Conservation (phyloP, 2,888 invertebrate genomes). For the Tachystola acroxantha region DNA sequence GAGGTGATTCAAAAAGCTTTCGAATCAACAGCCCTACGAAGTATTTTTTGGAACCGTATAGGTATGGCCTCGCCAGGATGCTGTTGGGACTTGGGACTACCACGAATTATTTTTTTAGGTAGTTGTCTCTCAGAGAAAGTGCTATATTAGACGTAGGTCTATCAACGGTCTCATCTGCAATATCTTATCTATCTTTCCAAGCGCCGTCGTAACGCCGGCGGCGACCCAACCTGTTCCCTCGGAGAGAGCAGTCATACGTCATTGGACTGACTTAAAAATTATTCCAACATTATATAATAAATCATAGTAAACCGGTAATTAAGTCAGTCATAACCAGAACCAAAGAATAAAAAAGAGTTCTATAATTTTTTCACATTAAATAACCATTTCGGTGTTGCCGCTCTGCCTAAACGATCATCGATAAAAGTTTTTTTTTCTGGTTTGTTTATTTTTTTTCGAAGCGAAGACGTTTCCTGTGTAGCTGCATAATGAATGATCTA, state of each 20-base stretch:
- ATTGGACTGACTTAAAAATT: slow-evolving; percentile 66
- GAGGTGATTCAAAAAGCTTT: too few relatives aligned
- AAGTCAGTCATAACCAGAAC: slow-evolving; percentile 74
- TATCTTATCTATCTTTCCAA: slow-evolving; percentile 3
- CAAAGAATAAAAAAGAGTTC: slow-evolving; percentile 61
- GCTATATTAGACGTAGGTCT: background rate
- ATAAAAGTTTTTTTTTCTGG: slow-evolving; percentile 39
- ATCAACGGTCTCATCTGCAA: background rate
- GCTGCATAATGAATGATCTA: slow-evolving; percentile 25
- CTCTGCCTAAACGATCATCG: slow-evolving; percentile 56
- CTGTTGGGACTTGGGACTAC: too few relatives aligned
- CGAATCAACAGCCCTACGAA: too few relatives aligned
- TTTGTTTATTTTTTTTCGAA: slow-evolving; percentile 8
- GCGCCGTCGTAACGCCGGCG: slow-evolving; percentile 55
- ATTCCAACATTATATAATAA: slow-evolving; percentile 73
- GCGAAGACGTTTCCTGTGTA: slow-evolving; percentile 28
- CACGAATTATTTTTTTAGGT: too few relatives aligned
- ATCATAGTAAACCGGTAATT: slow-evolving; percentile 77
- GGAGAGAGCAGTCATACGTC: slow-evolving; percentile 66
- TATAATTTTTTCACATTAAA: slow-evolving; percentile 74
- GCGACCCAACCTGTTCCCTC: slow-evolving; percentile 59
- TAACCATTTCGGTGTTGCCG: slow-evolving; percentile 55
- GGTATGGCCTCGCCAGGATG: too few relatives aligned
- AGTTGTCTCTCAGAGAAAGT: background rate
- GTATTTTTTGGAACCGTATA: too few relatives aligned